Base-by-base conservation (phyloP, 2,888 invertebrate genomes). In the Cosmia pyralina region DNA sequence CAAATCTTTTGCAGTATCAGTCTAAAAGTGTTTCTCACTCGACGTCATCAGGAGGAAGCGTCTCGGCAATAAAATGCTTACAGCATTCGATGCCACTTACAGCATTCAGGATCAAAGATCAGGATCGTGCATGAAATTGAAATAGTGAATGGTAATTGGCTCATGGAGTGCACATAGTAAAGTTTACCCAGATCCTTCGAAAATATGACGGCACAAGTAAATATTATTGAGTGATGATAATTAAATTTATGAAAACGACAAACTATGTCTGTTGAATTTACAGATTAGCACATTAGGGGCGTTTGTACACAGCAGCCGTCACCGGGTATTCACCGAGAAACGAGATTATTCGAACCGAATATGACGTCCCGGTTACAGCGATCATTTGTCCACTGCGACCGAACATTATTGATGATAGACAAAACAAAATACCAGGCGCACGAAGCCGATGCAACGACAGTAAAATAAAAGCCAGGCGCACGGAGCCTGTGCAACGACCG, bases 21-120 rank as follows among this genome's bases (percentile, higher is more conserved):
- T 38, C 2, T 38, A 38, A 38, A 4, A 38, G 2, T 7, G 15
- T 48, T 19, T 15, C 7, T 5, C 4, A 1, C 1, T 58, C 34
- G 1, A 52, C 13, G 10, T 13, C 5, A 15, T 0, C 1, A 53
- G 34, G 58, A 52, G 64, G 11, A 55, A 19, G 17, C 59, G 38
- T 63, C 46, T 58, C 15, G 28, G 10, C 28, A 60, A n/a, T 70
- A 59, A 58, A 55, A 72, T 15, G 11, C 38, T 22, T 7, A 38
- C n/a, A 41, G 19, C 38, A 19, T 77, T 57, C 34, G 38, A n/a
- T 55, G 19, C 19, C n/a, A 52, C 50, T 50, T 22, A 52, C 10
- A 34, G 48, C 57, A 73, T 64, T 60, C 19, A 48, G 38, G 55
- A 64, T 75, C 63, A 75, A 70, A 75, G 83, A 57, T 82, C 64